Conservation (phyloP, 2,797 vertebrate species). For the Pachyuromys duprasi region DNA sequence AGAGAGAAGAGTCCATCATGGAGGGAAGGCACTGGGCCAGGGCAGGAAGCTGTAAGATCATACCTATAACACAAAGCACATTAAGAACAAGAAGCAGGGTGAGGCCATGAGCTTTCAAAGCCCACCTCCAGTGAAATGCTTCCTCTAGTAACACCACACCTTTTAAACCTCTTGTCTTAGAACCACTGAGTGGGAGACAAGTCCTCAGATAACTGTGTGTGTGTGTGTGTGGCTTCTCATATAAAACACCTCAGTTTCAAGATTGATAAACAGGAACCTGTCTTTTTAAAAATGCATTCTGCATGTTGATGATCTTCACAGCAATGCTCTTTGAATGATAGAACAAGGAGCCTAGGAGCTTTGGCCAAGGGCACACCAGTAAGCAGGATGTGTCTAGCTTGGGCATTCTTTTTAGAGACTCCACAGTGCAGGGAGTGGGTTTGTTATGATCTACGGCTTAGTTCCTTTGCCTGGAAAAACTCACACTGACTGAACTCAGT, state of each 20-base stretch:
- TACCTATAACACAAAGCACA: background rate
- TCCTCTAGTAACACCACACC: background rate
- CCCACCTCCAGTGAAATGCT: background rate
- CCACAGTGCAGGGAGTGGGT: background rate
- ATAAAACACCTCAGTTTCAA: background rate
- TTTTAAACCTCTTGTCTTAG: background rate
- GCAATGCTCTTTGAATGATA: constrained; percentile 23
- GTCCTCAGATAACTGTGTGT: background rate
- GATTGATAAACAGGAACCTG: background rate
- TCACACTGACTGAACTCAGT: background rate
- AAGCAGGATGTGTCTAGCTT: background rate
- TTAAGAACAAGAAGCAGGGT: background rate
- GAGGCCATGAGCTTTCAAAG: background rate
- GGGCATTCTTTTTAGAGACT: background rate
- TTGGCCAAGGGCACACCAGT: background rate
- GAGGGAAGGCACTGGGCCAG: background rate
- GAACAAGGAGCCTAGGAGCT: background rate
- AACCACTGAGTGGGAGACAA: too few species aligned
- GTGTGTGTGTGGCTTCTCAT: background rate
- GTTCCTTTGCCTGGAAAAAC: background rate
- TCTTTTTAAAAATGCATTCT: background rate
- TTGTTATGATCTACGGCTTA: background rate
- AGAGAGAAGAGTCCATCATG: background rate
- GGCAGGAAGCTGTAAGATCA: background rate
- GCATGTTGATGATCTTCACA: background rate